A percentile compares a stretch with the other conserved stretches of the same genome.
Evolutionary conservation across 2,113 vertebrate genomes (phyloP).

Genomic region (Pseudopodoces humilis): DNA sequence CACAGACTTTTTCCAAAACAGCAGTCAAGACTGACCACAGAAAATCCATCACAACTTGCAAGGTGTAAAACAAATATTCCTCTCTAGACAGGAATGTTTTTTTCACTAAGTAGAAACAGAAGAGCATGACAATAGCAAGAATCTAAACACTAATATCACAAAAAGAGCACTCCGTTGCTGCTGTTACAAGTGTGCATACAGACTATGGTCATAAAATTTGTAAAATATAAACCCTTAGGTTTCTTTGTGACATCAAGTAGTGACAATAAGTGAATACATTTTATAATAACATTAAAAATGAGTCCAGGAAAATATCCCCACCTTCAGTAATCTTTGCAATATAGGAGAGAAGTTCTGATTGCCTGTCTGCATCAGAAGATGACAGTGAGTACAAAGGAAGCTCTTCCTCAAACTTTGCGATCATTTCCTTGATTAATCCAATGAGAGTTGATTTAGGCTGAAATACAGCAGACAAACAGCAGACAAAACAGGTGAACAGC

Average conservation of each 20-base stretch:
- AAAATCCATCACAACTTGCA: background rate
- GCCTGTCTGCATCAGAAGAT: constrained; percentile 73
- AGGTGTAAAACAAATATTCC: background rate
- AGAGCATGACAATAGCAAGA: background rate
- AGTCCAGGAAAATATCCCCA: constrained; percentile 40
- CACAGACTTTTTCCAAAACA: background rate
- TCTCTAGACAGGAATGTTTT: background rate
- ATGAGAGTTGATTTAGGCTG: constrained; percentile 89
- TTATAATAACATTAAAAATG: background rate
- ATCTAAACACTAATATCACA: background rate
- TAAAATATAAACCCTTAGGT: background rate
- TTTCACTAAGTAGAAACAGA: background rate
- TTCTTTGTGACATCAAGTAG: background rate
- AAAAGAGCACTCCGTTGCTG: background rate
- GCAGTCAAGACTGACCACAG: background rate
- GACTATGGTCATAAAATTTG: background rate
- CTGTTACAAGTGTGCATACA: background rate
- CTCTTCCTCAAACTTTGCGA: constrained; percentile 89
- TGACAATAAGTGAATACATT: background rate
- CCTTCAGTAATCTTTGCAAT: constrained; percentile 87
- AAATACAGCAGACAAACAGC: constrained; percentile 22
- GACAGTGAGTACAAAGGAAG: constrained; percentile 84
- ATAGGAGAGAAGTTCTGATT: constrained; percentile 83
- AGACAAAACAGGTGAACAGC: background rate
- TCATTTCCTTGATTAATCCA: constrained; percentile 89